Evolutionary conservation across 2,113 vertebrate genomes (phyloP).

Genomic region (Aegotheles bennettii): DNA sequence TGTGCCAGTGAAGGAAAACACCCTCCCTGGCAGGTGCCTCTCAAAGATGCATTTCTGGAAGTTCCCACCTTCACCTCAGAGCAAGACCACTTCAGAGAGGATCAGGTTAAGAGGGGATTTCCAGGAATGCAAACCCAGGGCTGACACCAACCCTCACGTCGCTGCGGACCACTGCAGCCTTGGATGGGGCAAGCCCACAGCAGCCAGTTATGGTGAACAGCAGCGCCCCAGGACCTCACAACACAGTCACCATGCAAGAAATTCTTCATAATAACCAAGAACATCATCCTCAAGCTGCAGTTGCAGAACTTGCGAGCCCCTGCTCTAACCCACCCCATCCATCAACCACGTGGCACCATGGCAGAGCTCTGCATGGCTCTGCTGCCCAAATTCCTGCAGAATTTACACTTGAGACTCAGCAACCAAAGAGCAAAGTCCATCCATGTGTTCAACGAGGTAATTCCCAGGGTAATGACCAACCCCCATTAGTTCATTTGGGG

Average conservation of each 20-base stretch:
- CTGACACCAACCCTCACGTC: not conserved
- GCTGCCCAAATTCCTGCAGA: not conserved
- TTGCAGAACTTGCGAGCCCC: not conserved
- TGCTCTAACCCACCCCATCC: not conserved
- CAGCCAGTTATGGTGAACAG: not conserved
- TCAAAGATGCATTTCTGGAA: not conserved
- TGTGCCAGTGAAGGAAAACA: not conserved
- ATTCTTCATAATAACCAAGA: not conserved
- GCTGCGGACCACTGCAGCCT: not conserved
- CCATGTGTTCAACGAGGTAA: not conserved
- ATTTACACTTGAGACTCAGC: not conserved
- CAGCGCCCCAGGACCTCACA: not conserved
- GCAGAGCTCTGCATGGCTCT: not conserved
- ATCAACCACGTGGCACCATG: accelerated
- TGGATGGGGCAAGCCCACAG: not conserved
- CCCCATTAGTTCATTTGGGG: not conserved
- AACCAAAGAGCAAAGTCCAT: not conserved
- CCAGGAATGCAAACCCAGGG: constrained; percentile 2
- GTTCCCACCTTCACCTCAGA: not conserved
- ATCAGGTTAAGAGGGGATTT: not conserved
- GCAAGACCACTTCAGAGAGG: not conserved
- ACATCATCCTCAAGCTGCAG: not conserved
- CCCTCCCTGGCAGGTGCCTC: not conserved
- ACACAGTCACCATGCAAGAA: not conserved
- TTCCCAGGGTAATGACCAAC: not conserved